Evolutionary conservation across 2,888 invertebrate species (phyloP).

Genomic region (Ormyrus rosae): DNA sequence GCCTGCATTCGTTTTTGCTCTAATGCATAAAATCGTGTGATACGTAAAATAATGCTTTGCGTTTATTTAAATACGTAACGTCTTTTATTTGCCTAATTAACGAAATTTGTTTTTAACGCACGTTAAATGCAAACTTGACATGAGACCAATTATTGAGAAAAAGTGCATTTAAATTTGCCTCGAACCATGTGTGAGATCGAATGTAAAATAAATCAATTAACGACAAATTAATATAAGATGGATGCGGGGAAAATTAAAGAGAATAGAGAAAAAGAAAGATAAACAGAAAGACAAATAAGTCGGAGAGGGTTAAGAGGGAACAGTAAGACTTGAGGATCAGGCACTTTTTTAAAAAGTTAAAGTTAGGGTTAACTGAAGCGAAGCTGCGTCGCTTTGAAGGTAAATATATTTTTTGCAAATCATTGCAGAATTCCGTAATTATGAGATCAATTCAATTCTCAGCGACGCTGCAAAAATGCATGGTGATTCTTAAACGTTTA

Average conservation of each 20-base stretch:
- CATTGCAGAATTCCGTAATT: background rate
- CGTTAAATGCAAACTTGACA: conserved; percentile 2
- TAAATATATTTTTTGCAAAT: conserved; percentile 51
- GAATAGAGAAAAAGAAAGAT: conserved; percentile 7
- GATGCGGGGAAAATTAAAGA: conserved; percentile 20
- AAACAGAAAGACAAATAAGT: conserved; percentile 17
- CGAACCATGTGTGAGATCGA: background rate
- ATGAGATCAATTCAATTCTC: conserved; percentile 43
- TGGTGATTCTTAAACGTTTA: conserved; percentile 16
- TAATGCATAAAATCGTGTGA: conserved; percentile 50
- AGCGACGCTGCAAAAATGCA: conserved; percentile 49
- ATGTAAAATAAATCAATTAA: conserved; percentile 25
- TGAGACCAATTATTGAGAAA: background rate
- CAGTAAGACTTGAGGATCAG: conserved; percentile 30
- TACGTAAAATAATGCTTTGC: conserved; percentile 1
- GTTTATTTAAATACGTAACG: background rate
- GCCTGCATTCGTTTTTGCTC: conserved; percentile 44
- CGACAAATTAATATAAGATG: background rate
- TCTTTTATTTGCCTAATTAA: background rate
- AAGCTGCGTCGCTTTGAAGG: conserved; percentile 68
- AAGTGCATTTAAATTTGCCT: background rate
- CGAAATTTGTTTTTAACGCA: background rate
- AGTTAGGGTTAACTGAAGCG: conserved; percentile 73
- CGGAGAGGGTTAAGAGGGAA: conserved; percentile 16
- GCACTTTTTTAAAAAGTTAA: conserved; percentile 37